Base-by-base conservation (phyloP, 2,888 invertebrate species). In the Pseudococcus viburni region DNA sequence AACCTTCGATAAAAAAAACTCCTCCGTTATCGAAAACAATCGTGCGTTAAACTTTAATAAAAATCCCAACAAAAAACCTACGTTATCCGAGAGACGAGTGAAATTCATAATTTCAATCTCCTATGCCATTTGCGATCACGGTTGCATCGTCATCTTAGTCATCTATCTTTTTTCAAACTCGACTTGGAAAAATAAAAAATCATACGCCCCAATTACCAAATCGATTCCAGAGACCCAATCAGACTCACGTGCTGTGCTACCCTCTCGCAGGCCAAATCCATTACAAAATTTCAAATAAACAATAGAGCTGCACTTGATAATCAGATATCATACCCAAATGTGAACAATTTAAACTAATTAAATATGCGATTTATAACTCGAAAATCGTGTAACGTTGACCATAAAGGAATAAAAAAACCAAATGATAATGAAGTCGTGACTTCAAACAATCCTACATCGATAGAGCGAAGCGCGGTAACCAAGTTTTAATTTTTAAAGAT, bases 311-410 rank as follows among this genome's bases (percentile, higher is more conserved):
- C 22, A 73, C n/a, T 73, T 11, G 12, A 33, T 26, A 73, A 80
- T 80, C 80, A 80, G 80, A 80, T 80, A 80, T 80, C 80, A 26
- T 80, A 42, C 19, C 42, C 80, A 80, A 80, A 80, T 42, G n/a
- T 73, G 42, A 80, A 80, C 80, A 80, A 80, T 80, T 80, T 80
- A 42, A 80, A 80, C 80, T 39, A 80, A 80, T 80, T 80, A 80
- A 80, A 80, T 80, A 80, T 80, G 80, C 80, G 12, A 80, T 80
- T 80, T 80, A 80, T 80, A 80, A 80, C 80, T 80, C 42, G 80
- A 80, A 80, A 80, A 80, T 80, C 80, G 80, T 80, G 80, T 80
- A 42, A 42, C 80, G 80, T 22, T 80, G 80, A 80, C 80, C 42
- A 42, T 80, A 42, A n/a, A 42, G 26, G 3, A 33, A 33, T 8